Evolutionary conservation across 2,888 invertebrate genomes (phyloP).

Genomic region (Andrena praecox): DNA sequence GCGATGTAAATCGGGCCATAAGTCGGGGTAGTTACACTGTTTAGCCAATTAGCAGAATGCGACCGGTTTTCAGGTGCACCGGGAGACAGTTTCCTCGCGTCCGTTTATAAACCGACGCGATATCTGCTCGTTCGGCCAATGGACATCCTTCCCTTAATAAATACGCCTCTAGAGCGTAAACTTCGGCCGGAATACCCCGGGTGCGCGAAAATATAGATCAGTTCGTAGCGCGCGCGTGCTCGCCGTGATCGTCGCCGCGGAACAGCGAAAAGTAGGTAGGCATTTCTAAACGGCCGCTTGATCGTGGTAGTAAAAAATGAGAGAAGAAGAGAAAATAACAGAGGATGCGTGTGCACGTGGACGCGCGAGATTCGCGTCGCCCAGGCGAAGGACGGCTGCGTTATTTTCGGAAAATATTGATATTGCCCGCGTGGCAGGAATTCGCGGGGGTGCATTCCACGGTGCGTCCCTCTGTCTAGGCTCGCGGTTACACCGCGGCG

Average conservation of each 20-base stretch:
- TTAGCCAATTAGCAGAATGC: constrained; percentile 78
- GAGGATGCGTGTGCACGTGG: constrained; percentile 8
- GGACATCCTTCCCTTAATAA: constrained; percentile 50
- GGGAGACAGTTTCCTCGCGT: constrained; percentile 46
- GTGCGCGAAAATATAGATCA: constrained; percentile 42
- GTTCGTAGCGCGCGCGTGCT: background rate
- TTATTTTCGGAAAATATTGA: constrained; percentile 60
- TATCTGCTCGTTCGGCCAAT: constrained; percentile 40
- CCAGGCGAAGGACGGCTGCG: constrained; percentile 41
- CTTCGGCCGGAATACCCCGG: constrained; percentile 16
- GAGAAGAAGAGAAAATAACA: background rate
- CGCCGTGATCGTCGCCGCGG: background rate
- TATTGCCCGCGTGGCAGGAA: constrained; percentile 23
- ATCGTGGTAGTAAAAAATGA: background rate
- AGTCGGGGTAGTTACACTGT: constrained; percentile 76
- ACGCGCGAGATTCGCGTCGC: constrained; percentile 41
- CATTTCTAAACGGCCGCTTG: constrained; percentile 21
- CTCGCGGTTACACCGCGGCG: constrained; percentile 44
- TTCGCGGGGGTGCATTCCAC: constrained; percentile 28
- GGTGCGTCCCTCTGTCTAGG: constrained; percentile 39
- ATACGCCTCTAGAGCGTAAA: constrained; percentile 31
- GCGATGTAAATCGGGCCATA: constrained; percentile 77
- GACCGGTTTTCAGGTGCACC: constrained; percentile 67
- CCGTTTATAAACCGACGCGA: constrained; percentile 33
- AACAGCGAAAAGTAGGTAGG: background rate